phyloP scores from a whole-genome alignment of 2,888 invertebrate genomes.

The Pyrocoelia pectoralis region DNA sequence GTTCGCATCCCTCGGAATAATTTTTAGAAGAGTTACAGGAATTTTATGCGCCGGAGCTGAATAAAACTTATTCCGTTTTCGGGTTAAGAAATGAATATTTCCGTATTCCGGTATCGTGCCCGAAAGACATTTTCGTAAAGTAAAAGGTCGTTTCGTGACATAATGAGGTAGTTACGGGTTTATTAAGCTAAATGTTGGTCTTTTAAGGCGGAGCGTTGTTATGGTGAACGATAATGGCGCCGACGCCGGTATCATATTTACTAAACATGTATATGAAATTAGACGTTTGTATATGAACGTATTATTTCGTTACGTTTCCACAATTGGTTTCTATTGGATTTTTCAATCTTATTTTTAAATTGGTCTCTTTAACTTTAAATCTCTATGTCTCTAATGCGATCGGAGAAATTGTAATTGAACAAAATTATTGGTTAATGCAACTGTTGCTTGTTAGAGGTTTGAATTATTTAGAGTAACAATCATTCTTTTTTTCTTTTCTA shows the following conservation, averaged over 20 bases:
- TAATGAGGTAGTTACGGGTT: conserved; percentile 40
- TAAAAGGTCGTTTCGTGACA: conserved; percentile 38
- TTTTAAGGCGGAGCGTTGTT: conserved; percentile 40
- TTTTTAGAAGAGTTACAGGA: conserved; percentile 37
- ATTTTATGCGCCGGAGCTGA: conserved; percentile 24
- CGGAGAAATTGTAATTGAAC: no score
- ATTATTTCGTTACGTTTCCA: conserved; percentile 32
- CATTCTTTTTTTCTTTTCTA: no score
- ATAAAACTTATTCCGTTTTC: conserved; percentile 23
- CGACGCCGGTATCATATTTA: conserved; percentile 39
- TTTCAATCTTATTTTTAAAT: neutral
- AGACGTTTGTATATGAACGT: conserved; percentile 24
- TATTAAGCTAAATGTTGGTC: conserved; percentile 41
- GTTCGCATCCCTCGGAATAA: conserved; percentile 31
- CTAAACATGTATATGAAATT: conserved; percentile 36
- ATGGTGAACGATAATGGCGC: conserved; percentile 42
- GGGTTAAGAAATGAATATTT: conserved; percentile 31
- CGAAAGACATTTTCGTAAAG: conserved; percentile 34
- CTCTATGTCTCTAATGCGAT: no score
- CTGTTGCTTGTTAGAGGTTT: no score
- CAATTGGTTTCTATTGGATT: conserved; percentile 16
- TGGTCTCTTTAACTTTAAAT: no score
- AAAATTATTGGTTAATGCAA: no score
- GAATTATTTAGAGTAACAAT: no score
- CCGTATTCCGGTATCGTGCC: conserved; percentile 33